Base-by-base conservation (phyloP, 2,113 vertebrate genomes). In the Lipotes vexillifer region DNA sequence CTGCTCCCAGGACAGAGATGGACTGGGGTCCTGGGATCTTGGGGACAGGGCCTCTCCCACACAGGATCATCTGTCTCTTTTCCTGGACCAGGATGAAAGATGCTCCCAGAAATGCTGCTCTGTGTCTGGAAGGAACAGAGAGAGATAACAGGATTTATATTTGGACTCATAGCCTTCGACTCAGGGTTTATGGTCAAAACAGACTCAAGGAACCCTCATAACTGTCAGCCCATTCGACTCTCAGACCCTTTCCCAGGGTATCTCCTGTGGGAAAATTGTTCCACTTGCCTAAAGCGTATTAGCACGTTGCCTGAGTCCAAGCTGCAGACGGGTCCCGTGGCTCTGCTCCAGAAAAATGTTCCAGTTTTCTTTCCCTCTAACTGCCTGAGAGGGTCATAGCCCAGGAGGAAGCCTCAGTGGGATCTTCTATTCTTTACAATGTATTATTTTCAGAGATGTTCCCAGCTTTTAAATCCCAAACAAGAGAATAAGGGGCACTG, bases 381-480 rank as follows among this genome's bases (percentile, higher is more conserved):
- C 65, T 61, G 57, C 72, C 41, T 11, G 72, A 29, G 44, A 95
- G 87, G 90, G 82, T 95, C 87, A 81, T 0, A 55, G 46, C 82
- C 82, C 77, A 80, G 90, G 65, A 86, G 57, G 33, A 38, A 63
- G 57, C 20, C 66, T 95, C 71, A 1, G 15, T 46, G 61, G 55
- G 52, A 92, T 41, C 44, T 89, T 95, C 90, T 71, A 13, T 95
- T 92, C 78, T 96, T 89, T 71, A 88, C 52, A 75, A 61, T 66
- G 84, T 95, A 75, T 81, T 88, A 82, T 93, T 95, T 94, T 96
- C 86, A 96, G 88, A 96, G 59, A 75, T 65, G 68, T 94, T 92
- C 38, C 17, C n/a, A 65, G 84, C 49, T 94, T 93, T 95, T 71
- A 93, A 94, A 75, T 93, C 15, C 44, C 36, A 88, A 92, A 66